These are phyloP conservation scores for Cenopis cana DNA, from an alignment of 2,888 invertebrate genomes.

Conservation along the genomic window DNA sequence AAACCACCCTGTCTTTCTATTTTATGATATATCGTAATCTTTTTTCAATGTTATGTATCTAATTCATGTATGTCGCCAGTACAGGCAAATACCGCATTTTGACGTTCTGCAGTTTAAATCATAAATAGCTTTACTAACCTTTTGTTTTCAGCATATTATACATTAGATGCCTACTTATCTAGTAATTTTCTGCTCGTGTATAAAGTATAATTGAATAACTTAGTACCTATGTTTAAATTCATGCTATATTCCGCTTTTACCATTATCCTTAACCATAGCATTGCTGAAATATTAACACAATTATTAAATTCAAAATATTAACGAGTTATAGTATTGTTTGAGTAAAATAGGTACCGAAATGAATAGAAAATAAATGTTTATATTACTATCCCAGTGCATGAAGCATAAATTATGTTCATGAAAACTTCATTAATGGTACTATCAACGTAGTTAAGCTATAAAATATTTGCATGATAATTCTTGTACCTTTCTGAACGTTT, in stretches of 20 bases:
- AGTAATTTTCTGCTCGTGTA: not conserved
- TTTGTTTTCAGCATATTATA: not conserved
- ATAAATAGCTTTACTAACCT: conserved; percentile 20
- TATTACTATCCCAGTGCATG: conserved; percentile 25
- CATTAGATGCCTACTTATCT: not conserved
- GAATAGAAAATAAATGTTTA: not conserved
- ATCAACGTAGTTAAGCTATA: conserved; percentile 10
- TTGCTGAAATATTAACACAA: not conserved
- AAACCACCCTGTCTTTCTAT: conserved; percentile 71
- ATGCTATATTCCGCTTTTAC: not conserved
- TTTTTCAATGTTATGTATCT: conserved; percentile 38
- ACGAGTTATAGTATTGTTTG: too few relatives aligned
- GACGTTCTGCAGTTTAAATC: conserved; percentile 19
- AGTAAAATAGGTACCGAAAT: too few relatives aligned
- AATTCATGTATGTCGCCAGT: conserved; percentile 49
- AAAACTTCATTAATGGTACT: conserved; percentile 1
- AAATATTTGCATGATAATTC: conserved; percentile 30
- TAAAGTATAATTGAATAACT: too few relatives aligned
- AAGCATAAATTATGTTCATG: not conserved
- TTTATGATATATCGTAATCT: conserved; percentile 44
- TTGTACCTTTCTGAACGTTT: not conserved
- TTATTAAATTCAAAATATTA: not conserved
- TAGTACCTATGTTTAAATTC: conserved; percentile 4
- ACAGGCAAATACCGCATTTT: conserved; percentile 19
- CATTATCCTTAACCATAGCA: conserved; percentile 11